Conservation (phyloP, 2,888 invertebrate species). For the Metellina segmentata region DNA sequence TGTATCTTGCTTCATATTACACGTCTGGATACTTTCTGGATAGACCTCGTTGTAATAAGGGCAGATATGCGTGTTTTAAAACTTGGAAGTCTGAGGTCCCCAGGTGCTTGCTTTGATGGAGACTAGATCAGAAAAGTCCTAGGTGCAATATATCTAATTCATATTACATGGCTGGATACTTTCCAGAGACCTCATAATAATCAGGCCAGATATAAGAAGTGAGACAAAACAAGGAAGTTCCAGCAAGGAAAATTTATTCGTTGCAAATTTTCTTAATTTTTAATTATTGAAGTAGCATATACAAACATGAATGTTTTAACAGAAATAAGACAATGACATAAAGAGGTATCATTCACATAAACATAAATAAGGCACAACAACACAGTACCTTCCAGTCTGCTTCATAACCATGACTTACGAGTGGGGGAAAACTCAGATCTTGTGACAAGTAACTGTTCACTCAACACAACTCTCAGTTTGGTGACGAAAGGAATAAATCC, state of each 20-base stretch:
- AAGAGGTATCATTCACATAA: constrained; percentile 75
- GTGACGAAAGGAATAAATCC: constrained; percentile 76
- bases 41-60: too few relatives aligned
- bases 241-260: constrained; percentile 77
- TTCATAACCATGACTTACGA: constrained; percentile 71
- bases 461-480: constrained; percentile 71
- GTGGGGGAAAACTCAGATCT: constrained; percentile 60
- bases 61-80: too few relatives aligned
- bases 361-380: constrained; percentile 76
- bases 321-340: constrained; percentile 74
- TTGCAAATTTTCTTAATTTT: constrained; percentile 75
- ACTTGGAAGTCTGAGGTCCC: too few relatives aligned
- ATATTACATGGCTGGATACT: too few relatives aligned
- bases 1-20: too few relatives aligned
- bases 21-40: too few relatives aligned
- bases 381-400: constrained; percentile 74
- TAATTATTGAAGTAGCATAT: constrained; percentile 76
- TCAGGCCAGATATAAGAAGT: neutral
- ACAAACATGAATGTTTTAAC: constrained; percentile 75
- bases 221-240: constrained; percentile 34
- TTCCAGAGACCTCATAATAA: too few relatives aligned
- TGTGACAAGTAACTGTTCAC: constrained; percentile 75
- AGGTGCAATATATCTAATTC: too few relatives aligned
- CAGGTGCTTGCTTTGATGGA: too few relatives aligned
- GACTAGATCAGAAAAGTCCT: too few relatives aligned